Evolutionary conservation across 1,140 invertebrate species (phyloP), one percentile per base, ranked within the genome.

Genomic region (Drosophila micromelanica): DNA sequence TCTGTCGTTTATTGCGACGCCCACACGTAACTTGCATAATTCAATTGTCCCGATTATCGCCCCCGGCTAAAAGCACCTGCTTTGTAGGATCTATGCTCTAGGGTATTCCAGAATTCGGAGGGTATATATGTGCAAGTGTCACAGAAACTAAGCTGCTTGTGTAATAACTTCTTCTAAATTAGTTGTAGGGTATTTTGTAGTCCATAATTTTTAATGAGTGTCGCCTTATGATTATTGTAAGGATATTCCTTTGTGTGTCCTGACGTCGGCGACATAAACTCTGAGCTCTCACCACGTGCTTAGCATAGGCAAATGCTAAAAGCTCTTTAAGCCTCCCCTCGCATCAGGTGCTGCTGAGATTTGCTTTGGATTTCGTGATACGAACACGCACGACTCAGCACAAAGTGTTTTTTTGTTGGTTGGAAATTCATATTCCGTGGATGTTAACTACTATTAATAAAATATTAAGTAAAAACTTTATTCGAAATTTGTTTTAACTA

Each of bases 301-400:
- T 65, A 59, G 82, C 82, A 87, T 86, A 78, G 75, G 71, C 71
- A 87, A 81, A 81, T 87, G 64, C 63, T 55, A 40, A 59, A 70
- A 70, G 65, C 67, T 74, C 12, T 49, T 55, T 52, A 49, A 40
- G 35, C 15, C 23, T 15, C 17, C 20, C 68, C 8, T 27, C 27
- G 27, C 5, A 15, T 46, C 48, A 46, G 62, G 52, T 73, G 52
- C 37, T 63, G 51, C 40, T 76, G 40, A 52, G 35, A 56, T 56
- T 65, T 65, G 59, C 15, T 15, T 67, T 45, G 45, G 46, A 49
- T 57, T 27, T 27, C 27, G 27, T 6, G 32, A 35, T 3, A 35
- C 32, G 7, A 35, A 35, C 6, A 35, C 32, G 6, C 32, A 35
- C 32, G 32, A 35, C 7, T 35, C 8, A 35, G 5, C 32, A 1